Percentiles rank a stretch among this genome's conserved stretches.
Conservation (phyloP, 2,113 vertebrate genomes). For the Megaceryle maxima region DNA sequence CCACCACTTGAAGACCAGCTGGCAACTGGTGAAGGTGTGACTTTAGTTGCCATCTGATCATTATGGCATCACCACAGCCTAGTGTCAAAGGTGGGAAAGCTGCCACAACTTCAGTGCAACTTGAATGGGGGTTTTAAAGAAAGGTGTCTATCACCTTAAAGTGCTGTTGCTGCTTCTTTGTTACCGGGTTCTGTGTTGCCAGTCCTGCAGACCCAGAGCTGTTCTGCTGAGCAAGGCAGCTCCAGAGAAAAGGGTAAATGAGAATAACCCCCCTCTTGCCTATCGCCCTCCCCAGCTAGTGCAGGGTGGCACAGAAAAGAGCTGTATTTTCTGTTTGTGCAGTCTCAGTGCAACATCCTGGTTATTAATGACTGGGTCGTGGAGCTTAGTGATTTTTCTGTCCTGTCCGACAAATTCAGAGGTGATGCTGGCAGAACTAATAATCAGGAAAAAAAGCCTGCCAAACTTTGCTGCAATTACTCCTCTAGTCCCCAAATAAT, state of each 20-base stretch:
- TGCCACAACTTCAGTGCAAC: not conserved
- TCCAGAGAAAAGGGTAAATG: not conserved
- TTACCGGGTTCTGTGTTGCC: not conserved
- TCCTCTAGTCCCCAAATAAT: not conserved
- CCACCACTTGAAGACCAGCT: fast-evolving
- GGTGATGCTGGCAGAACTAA: not conserved
- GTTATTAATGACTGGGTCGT: not conserved
- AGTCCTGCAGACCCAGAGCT: not conserved
- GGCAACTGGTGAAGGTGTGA: not conserved
- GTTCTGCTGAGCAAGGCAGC: not conserved
- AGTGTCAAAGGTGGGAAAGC: not conserved
- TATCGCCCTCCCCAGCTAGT: not conserved
- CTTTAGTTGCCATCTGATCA: not conserved
- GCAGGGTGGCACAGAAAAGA: not conserved
- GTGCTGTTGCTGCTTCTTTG: not conserved
- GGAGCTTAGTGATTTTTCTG: not conserved
- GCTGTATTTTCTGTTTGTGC: not conserved
- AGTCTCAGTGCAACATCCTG: not conserved
- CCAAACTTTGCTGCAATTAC: not conserved
- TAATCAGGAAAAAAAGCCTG: not conserved
- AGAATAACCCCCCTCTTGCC: not conserved
- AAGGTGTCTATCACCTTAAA: not conserved
- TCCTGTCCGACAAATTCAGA: not conserved
- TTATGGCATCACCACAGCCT: fast-evolving
- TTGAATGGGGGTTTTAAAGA: not conserved